Evolutionary conservation across 35 echinoderm and acorn worm species (phyloP), one percentile per base, ranked within the genome.

Genomic region (Patiria miniata): DNA sequence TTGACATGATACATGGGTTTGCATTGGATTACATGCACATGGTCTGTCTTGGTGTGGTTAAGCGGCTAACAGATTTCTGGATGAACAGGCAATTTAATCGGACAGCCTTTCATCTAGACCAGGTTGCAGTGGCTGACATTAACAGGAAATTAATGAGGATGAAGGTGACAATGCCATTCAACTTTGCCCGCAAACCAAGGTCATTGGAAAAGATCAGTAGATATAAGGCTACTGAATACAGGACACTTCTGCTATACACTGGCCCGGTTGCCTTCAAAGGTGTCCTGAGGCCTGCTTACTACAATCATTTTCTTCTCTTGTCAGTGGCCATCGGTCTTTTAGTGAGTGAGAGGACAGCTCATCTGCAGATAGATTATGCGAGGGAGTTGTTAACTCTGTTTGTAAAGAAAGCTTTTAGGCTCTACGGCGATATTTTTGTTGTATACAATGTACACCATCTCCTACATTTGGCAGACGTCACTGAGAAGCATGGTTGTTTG

Each of bases 141-240:
- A 54, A 54, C 52, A 54, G 52, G 52, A 54, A 54, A 54, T 54
- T 54, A 54, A 54, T 54, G 52, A 54, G 52, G 52, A 54, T 54
- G 52, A 54, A 54, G 52, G 52, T 54, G 52, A 54, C 52, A 54
- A 54, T 54, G 52, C 52, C 52, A 54, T 54, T 54, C 52, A 54
- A 54, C 52, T 54, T 54, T 54, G 52, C 52, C 52, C 52, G 52
- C 52, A 54, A 54, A 54, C 52, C 52, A 54, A 54, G 52, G 52
- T 54, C 52, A 54, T 54, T 54, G 52, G 52, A 54, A 54, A 54
- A 54, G 52, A 54, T 54, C 19, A 54, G 52, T 54, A 54, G 52
- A 54, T 54, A 54, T 54, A 54, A 54, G 52, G 52, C 52, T 54
- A 54, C 52, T 54, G 52, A 54, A 54, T 54, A 54, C 52, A 54